phyloP scores from a whole-genome alignment of 2,888 invertebrate species.

The Coleophora deauratella region DNA sequence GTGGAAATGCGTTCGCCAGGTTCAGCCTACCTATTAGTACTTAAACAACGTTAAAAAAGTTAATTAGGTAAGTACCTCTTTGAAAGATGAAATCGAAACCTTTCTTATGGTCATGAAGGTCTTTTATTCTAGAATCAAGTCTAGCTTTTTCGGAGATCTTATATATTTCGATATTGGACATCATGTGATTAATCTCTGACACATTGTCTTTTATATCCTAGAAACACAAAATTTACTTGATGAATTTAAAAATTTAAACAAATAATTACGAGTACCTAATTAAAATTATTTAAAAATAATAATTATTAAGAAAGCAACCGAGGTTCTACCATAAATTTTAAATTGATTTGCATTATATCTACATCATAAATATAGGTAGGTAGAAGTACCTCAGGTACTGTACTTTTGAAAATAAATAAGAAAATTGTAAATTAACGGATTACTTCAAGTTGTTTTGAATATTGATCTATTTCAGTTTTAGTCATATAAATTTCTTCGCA shows the following conservation, averaged over 20 bases:
- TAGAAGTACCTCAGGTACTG: no score
- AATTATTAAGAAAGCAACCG: no score
- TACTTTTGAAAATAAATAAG: no score
- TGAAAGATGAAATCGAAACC: constrained; percentile 36
- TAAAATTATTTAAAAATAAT: no score
- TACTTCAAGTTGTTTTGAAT: constrained; percentile 42
- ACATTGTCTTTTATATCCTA: constrained; percentile 40
- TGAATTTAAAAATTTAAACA: neutral
- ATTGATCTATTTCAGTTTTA: constrained; percentile 33
- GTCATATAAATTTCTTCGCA: constrained; percentile 32
- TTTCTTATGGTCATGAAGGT: constrained; percentile 30
- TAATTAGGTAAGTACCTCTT: constrained; percentile 18
- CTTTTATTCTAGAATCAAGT: constrained; percentile 28
- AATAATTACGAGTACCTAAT: no score
- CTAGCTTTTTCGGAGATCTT: constrained; percentile 42
- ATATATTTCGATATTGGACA: constrained; percentile 45
- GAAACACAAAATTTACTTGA: constrained; percentile 3
- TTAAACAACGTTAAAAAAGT: neutral
- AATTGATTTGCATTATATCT: no score
- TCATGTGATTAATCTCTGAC: constrained; percentile 33
- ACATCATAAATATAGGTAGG: no score
- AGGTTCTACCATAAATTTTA: no score
- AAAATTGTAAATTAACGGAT: no score
- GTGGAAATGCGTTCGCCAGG: no score
- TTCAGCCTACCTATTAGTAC: neutral